Evolutionary conservation across 2,113 vertebrate species (phyloP).

Genomic region (Leucopsar rothschildi): DNA sequence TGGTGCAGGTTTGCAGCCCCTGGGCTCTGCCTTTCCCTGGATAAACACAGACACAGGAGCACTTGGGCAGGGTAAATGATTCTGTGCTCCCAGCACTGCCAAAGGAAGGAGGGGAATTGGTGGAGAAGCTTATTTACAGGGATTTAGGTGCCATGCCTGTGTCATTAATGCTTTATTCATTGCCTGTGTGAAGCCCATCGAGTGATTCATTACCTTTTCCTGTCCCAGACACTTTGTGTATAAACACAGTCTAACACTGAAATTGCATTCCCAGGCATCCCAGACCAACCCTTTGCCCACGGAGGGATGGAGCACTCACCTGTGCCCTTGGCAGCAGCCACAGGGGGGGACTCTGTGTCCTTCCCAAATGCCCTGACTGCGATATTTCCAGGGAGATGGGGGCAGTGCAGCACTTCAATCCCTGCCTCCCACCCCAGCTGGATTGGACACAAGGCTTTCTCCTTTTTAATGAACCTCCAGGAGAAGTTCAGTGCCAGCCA

Average conservation of each 20-base stretch:
- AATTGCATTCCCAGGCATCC: not conserved
- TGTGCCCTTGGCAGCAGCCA: not conserved
- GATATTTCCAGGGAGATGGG: not conserved
- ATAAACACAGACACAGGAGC: not conserved
- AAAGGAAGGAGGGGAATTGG: not conserved
- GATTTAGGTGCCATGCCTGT: not conserved
- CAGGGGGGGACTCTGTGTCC: not conserved
- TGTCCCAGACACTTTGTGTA: not conserved
- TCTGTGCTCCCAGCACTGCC: not conserved
- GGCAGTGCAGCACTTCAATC: not conserved
- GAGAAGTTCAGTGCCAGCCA: not conserved
- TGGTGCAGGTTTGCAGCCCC: not conserved
- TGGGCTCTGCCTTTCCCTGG: not conserved
- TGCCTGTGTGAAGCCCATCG: not conserved
- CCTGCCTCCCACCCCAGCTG: not conserved
- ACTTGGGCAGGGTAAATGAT: not conserved
- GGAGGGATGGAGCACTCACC: rapidly evolving
- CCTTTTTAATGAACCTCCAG: rapidly evolving
- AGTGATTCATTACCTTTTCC: not conserved
- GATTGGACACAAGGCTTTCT: not conserved
- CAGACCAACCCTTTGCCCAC: not conserved
- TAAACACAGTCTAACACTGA: not conserved
- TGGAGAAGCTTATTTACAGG: not conserved
- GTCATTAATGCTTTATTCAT: not conserved
- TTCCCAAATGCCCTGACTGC: not conserved